Evolutionary conservation across 2,888 invertebrate genomes (phyloP).

Genomic region (Elegia similella): DNA sequence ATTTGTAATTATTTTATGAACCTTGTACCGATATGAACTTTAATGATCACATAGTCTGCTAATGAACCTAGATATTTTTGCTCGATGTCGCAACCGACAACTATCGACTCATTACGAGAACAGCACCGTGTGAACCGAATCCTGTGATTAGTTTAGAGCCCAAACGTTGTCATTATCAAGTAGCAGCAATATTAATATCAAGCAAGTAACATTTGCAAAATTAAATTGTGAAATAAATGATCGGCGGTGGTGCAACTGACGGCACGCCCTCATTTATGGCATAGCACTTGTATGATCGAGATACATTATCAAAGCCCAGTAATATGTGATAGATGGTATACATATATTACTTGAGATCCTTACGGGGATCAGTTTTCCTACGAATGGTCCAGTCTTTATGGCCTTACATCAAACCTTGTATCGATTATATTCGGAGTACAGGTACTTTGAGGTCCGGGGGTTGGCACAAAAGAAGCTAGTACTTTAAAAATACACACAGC

Average conservation of each 20-base stretch:
- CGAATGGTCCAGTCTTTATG: too few species aligned
- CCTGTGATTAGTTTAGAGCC: not conserved
- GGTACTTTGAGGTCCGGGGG: too few species aligned
- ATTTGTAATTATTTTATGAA: too few species aligned
- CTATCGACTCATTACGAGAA: not conserved
- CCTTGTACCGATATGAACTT: too few species aligned
- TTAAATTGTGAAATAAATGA: constrained; percentile 18
- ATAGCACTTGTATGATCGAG: not conserved
- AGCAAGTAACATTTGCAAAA: constrained; percentile 9
- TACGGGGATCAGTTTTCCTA: too few species aligned
- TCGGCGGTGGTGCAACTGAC: not conserved
- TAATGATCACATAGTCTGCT: not conserved
- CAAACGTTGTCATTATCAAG: not conserved
- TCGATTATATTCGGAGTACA: too few species aligned
- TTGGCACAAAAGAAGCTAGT: too few species aligned
- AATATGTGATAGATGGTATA: too few species aligned
- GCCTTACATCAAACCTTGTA: too few species aligned
- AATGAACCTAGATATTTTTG: not conserved
- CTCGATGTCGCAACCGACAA: not conserved
- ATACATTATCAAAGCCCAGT: too few species aligned
- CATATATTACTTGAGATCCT: too few species aligned
- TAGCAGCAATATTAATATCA: not conserved
- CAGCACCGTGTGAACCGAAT: not conserved
- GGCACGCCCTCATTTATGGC: not conserved
- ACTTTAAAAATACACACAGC: too few species aligned